Conservation (phyloP, 1,140 invertebrate species). For the Cydia fagiglandana region DNA sequence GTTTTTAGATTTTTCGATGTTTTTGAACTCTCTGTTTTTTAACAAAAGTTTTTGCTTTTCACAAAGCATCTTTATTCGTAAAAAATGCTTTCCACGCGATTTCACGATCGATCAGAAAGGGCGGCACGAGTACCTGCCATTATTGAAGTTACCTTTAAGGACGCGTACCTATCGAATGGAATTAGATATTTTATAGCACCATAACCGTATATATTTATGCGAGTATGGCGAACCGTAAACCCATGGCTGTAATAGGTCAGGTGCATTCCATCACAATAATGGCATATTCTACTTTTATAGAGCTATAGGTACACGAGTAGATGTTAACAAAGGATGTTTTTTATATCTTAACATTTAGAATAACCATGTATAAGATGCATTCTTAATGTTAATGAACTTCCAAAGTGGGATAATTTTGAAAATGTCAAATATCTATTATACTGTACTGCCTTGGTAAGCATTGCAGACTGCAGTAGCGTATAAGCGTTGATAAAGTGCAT, state of each 20-base stretch:
- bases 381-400: no score
- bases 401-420: no score
- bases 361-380: no score
- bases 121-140: neutral
- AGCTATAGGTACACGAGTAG: neutral
- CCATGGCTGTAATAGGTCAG: constrained; percentile 25
- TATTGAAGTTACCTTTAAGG: neutral
- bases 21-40: no score
- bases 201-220: constrained; percentile 30
- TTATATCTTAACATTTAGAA: no score
- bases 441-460: no score
- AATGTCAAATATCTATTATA: no score
- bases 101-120: neutral
- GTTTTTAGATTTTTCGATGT: no score
- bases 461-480: no score
- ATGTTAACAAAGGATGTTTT: neutral
- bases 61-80: no score
- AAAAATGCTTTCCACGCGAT: neutral
- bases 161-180: neutral
- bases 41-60: no score
- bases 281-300: constrained; percentile 20
- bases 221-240: constrained; percentile 12
- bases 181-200: constrained; percentile 26
- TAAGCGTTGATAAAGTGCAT: no score
- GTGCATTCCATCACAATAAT: constrained; percentile 27